phyloP scores from a whole-genome alignment of 1,140 invertebrate species.

The Maconellicoccus hirsutus region DNA sequence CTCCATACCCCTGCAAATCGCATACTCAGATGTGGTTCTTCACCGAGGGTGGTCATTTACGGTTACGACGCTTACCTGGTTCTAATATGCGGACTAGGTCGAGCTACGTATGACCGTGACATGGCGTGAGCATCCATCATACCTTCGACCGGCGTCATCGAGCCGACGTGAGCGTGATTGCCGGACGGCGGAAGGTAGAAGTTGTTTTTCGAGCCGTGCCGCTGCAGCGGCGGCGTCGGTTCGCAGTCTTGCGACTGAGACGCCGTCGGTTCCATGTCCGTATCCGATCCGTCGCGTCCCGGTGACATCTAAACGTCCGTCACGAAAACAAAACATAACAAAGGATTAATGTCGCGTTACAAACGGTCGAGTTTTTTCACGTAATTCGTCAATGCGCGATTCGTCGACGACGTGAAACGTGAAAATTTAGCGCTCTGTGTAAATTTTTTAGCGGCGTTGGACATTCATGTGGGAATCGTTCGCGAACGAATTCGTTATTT shows the following conservation, averaged over 20 bases:
- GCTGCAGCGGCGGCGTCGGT: conserved; percentile 76
- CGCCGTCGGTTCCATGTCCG: conserved; percentile 69
- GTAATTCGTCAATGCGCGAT: too few relatives aligned
- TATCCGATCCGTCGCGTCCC: conserved; percentile 53
- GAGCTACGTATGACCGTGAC: neutral
- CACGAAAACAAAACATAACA: conserved; percentile 26
- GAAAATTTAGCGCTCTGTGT: too few relatives aligned
- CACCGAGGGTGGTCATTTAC: neutral
- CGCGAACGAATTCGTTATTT: too few relatives aligned
- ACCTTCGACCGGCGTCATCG: neutral
- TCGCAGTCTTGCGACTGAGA: conserved; percentile 88
- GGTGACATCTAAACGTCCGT: conserved; percentile 72
- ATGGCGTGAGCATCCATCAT: neutral
- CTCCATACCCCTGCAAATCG: neutral
- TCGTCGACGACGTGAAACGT: too few relatives aligned
- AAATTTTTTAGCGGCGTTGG: too few relatives aligned
- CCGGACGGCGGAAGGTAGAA: conserved; percentile 63
- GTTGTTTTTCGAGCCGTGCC: conserved; percentile 82
- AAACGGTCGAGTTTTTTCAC: too few relatives aligned
- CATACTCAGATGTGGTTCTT: too few relatives aligned
- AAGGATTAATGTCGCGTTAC: too few relatives aligned
- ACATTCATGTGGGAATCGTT: too few relatives aligned
- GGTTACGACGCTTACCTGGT: neutral
- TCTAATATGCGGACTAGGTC: conserved; percentile 10
- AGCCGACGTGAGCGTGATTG: neutral